phyloP scores from a whole-genome alignment of 2,888 invertebrate species.

The Machimus atricapillus region DNA sequence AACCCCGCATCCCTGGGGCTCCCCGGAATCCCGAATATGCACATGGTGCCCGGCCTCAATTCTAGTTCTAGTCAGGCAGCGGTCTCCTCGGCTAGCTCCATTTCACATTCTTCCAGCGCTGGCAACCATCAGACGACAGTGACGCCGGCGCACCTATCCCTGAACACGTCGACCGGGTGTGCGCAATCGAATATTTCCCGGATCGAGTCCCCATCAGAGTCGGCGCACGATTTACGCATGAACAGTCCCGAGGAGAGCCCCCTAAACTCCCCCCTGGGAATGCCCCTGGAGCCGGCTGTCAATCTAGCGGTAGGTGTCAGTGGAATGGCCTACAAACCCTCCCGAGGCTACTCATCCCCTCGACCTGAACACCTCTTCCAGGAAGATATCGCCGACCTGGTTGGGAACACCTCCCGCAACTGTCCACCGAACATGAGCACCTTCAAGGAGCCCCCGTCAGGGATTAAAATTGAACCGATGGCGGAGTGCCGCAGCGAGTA shows the following conservation, averaged over 20 bases:
- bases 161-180: constrained; percentile 42
- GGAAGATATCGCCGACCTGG: constrained; percentile 67
- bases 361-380: constrained; percentile 69
- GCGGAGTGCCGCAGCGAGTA: constrained; percentile 72
- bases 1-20: constrained; percentile 53
- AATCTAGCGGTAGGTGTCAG: constrained; percentile 63
- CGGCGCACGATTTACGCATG: constrained; percentile 60
- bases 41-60: constrained; percentile 49
- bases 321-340: constrained; percentile 71
- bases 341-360: constrained; percentile 65
- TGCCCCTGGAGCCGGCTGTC: constrained; percentile 70
- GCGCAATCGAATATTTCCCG: constrained; percentile 52
- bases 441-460: constrained; percentile 65
- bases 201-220: constrained; percentile 63
- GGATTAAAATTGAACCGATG: constrained; percentile 77
- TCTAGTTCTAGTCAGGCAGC: constrained; percentile 48
- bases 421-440: constrained; percentile 47
- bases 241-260: constrained; percentile 69
- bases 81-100: constrained; percentile 45
- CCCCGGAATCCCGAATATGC: constrained; percentile 50
- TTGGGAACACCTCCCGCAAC: constrained; percentile 57
- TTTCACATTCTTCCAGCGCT: constrained; percentile 44
- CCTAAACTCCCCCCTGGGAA: constrained; percentile 70
- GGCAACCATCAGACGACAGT: constrained; percentile 45
- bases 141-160: constrained; percentile 45